Percentiles rank a stretch among this genome's conserved stretches.
Evolutionary conservation across 2,113 vertebrate genomes (phyloP).

Genomic region (Coptodon rendalli): DNA sequence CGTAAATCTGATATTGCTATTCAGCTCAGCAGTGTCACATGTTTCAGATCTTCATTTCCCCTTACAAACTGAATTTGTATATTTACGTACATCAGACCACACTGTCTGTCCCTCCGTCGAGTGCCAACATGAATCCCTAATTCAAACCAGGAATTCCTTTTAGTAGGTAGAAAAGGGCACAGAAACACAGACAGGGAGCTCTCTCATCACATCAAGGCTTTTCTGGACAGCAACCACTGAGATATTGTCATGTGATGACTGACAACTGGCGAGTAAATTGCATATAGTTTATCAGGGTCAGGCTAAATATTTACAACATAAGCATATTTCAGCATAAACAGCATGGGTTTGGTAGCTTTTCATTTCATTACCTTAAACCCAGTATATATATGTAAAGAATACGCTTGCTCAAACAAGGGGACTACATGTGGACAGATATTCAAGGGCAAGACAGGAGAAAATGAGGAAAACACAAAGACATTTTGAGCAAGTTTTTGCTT

Average conservation of each 20-base stretch:
- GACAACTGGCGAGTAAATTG: slow-evolving; percentile 45
- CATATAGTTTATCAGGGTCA: slow-evolving; percentile 37
- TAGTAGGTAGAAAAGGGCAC: slow-evolving; percentile 45
- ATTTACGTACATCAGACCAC: slow-evolving; percentile 53
- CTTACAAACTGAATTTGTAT: slow-evolving; percentile 38
- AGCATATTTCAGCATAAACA: slow-evolving; percentile 54
- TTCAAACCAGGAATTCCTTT: slow-evolving; percentile 63
- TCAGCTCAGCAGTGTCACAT: slow-evolving; percentile 18
- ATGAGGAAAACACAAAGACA: background rate
- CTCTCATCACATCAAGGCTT: slow-evolving; percentile 37
- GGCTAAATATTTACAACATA: slow-evolving; percentile 51
- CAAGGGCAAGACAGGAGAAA: background rate
- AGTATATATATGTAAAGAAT: slow-evolving; percentile 4
- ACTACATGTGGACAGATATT: background rate
- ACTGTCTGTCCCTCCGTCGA: slow-evolving; percentile 44
- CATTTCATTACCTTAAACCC: background rate
- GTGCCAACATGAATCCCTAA: slow-evolving; percentile 56
- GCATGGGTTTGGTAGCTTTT: slow-evolving; percentile 25
- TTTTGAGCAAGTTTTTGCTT: background rate
- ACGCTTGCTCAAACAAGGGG: background rate
- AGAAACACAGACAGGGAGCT: slow-evolving; percentile 47
- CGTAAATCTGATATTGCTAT: slow-evolving; percentile 45
- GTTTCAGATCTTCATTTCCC: slow-evolving; percentile 51
- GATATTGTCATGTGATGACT: slow-evolving; percentile 59
- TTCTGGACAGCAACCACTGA: slow-evolving; percentile 41